Conservation (phyloP, 30 jellyfish, hydroid and myxozoan species). For the Chironex yamaguchii region DNA sequence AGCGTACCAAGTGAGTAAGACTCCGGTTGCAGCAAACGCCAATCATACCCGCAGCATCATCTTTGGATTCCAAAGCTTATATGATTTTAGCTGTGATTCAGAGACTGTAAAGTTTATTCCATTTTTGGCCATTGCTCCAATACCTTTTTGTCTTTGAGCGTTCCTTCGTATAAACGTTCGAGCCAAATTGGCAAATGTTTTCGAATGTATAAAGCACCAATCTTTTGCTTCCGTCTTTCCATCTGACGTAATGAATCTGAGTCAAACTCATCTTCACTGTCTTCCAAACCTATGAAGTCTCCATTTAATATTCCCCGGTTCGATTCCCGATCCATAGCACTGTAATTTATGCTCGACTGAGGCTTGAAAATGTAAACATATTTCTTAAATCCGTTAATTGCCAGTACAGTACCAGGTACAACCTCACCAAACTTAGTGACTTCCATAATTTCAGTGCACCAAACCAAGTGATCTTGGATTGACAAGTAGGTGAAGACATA, state of each 20-base stretch:
- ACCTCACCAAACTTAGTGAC: slow-evolving; percentile 88
- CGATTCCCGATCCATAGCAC: not conserved
- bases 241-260: slow-evolving; percentile 32
- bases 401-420: slow-evolving; percentile 90
- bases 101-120: slow-evolving; percentile 64
- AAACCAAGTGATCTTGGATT: slow-evolving; percentile 80
- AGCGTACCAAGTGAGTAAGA: no score
- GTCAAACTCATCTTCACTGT: slow-evolving; percentile 79
- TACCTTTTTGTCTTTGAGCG: slow-evolving; percentile 61
- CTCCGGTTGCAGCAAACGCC: no score
- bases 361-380: slow-evolving; percentile 79
- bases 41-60: no score
- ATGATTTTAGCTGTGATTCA: no score
- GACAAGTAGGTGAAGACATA: slow-evolving; percentile 84
- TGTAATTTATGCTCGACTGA: not conserved
- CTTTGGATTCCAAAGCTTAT: no score
- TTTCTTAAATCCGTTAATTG: slow-evolving; percentile 84
- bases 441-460: slow-evolving; percentile 97
- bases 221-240: slow-evolving; percentile 32
- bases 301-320: slow-evolving; percentile 34
- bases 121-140: slow-evolving; percentile 88
- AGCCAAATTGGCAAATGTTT: slow-evolving; percentile 80
- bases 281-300: slow-evolving; percentile 86
- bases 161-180: slow-evolving; percentile 88
- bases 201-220: slow-evolving; percentile 51